These are phyloP conservation scores for Anodontia alba DNA, from an alignment of 2,888 invertebrate species.

Conservation along the genomic window DNA sequence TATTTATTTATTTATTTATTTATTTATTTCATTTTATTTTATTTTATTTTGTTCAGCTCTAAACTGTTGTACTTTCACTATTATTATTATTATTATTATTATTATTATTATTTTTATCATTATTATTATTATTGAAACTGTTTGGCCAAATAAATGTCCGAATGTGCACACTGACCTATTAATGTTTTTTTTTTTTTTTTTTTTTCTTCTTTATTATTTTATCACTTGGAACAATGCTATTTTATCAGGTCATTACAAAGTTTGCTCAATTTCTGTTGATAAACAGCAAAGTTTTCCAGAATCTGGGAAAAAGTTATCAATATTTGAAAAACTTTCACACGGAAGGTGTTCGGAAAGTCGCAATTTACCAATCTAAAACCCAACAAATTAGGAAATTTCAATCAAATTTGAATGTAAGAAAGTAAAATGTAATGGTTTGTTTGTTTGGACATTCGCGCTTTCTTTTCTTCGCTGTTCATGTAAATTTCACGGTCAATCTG, in stretches of 20 bases:
- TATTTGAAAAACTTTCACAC: conserved; percentile 11
- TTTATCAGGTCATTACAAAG: background rate
- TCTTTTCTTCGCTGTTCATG: background rate
- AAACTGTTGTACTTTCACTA: too few relatives aligned
- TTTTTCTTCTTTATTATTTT: too few relatives aligned
- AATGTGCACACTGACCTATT: too few relatives aligned
- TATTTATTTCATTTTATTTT: too few relatives aligned
- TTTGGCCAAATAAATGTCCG: too few relatives aligned
- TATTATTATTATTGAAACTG: too few relatives aligned
- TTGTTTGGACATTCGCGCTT: background rate
- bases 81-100: too few relatives aligned
- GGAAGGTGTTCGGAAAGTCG: background rate
- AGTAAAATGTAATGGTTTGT: conserved; percentile 11
- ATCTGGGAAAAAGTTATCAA: background rate
- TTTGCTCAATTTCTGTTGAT: background rate
- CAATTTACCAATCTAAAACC: background rate
- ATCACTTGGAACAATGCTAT: background rate
- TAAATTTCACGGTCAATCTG: conserved; percentile 12
- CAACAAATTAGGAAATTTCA: background rate
- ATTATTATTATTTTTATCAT: too few relatives aligned
- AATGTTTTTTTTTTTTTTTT: too few relatives aligned
- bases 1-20: too few relatives aligned
- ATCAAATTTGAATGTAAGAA: background rate
- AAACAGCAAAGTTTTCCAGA: background rate
- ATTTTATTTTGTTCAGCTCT: too few relatives aligned